Evolutionary conservation across 1,140 invertebrate species (phyloP), one percentile per base, ranked within the genome.

Genomic region (Schlechtendalia chinensis): DNA sequence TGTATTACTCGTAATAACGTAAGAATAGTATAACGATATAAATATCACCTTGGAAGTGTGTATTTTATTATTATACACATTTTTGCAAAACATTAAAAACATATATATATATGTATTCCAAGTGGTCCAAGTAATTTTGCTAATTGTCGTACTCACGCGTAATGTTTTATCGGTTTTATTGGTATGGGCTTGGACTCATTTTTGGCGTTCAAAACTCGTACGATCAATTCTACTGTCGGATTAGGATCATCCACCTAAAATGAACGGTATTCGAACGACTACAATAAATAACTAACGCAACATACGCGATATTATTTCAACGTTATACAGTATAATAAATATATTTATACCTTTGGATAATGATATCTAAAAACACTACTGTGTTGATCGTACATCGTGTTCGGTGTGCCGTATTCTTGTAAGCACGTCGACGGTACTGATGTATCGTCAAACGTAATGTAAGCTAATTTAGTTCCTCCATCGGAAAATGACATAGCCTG

Each of bases 341-440:
- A n/a, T n/a, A n/a, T n/a, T n/a, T n/a, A n/a, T n/a, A n/a, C 75
- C 27, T 79, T 79, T 27, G 75, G 58, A 47, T 79, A 79, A 79
- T 27, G 75, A 50, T 61, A 61, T 14, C 39, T 27, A 14, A 29
- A 19, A 19, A 63, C 17, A 12, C 1, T 45, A 22, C 58, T 63
- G 17, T 63, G 47, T 79, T 79, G 75, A 14, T 79, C 75, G 17
- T 61, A 79, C 45, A 79, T 61, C 1, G 75, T 79, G 24, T 63
- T n/a, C 10, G 75, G 75, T 63, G 61, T 29, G 5, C 75, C 75
- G 12, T 63, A 79, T n/a, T 24, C 17, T 27, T 39, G 22, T 50
- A 79, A 16, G 16, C 61, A 24, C 14, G 47, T 17, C 16, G 2
- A 17, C 27, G 56, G 56, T 61, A 79, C 58, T 16, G 61, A 61